Conservation (phyloP, 1,140 invertebrate genomes). For the Polyergus mexicanus region DNA sequence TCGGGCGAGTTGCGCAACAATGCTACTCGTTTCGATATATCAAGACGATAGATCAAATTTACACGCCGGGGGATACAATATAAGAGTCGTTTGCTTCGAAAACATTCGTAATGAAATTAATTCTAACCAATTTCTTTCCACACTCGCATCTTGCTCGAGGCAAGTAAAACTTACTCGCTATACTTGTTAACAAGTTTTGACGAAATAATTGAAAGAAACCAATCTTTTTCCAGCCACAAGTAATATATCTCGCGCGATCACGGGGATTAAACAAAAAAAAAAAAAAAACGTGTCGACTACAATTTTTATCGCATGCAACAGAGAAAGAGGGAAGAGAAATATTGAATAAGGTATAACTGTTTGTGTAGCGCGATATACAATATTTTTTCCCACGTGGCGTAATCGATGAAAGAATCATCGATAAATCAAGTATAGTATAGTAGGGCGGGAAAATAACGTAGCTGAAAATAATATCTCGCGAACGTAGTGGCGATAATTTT, state of each 20-base stretch:
- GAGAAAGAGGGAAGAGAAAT: too few relatives aligned
- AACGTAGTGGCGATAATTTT: conserved; percentile 6
- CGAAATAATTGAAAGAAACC: not conserved
- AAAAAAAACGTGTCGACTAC: too few relatives aligned
- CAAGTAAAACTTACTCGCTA: too few relatives aligned
- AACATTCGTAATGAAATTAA: not conserved
- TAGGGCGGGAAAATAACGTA: not conserved
- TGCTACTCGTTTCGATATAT: not conserved
- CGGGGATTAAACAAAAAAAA: too few relatives aligned
- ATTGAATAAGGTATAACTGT: not conserved
- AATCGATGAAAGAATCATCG: not conserved
- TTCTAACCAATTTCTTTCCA: not conserved
- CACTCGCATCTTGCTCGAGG: too few relatives aligned
- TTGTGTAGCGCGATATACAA: too few relatives aligned
- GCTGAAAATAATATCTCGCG: conserved; percentile 34
- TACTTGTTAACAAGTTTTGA: not conserved
- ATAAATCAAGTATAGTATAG: not conserved
- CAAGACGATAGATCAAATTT: too few relatives aligned
- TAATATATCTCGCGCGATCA: too few relatives aligned
- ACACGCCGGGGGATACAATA: too few relatives aligned
- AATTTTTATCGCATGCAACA: not conserved
- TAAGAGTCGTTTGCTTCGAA: not conserved
- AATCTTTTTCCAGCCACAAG: not conserved
- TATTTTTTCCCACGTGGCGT: not conserved
- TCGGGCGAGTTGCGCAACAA: not conserved